These are phyloP conservation scores for Scaptomyza flava DNA, from an alignment of 2,888 invertebrate genomes.

Conservation along the genomic window DNA sequence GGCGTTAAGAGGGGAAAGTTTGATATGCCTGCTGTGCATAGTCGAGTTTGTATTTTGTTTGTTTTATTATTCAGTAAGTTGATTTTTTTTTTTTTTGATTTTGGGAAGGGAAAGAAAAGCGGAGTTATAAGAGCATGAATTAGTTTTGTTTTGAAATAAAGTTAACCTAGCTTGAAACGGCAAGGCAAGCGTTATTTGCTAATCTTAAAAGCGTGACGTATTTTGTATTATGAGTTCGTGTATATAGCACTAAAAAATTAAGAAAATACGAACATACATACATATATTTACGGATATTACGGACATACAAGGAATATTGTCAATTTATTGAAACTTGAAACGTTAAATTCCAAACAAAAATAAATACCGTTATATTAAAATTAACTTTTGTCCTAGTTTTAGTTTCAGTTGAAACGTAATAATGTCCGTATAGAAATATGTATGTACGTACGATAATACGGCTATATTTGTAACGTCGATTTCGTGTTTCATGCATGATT, in stretches of 20 bases:
- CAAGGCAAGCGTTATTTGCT: slow-evolving; percentile 47
- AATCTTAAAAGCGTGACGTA: slow-evolving; percentile 25
- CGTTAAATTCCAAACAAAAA: not conserved
- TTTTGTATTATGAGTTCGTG: slow-evolving; percentile 4
- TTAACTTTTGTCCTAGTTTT: not conserved
- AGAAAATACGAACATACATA: not conserved
- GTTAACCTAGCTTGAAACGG: slow-evolving; percentile 44
- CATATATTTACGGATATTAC: not conserved
- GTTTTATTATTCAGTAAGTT: slow-evolving; percentile 30
- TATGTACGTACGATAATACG: not conserved
- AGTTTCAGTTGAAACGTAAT: not conserved
- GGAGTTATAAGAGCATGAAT: slow-evolving; percentile 78
- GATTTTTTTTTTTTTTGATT: slow-evolving; percentile 28
- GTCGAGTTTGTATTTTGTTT: slow-evolving; percentile 17
- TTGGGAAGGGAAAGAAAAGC: slow-evolving; percentile 62
- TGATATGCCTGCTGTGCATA: slow-evolving; percentile 83
- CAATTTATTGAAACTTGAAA: no score
- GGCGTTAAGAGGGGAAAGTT: slow-evolving; percentile 83
- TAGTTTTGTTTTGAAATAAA: slow-evolving; percentile 70
- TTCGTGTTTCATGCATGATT: slow-evolving; percentile 12
- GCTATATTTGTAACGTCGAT: not conserved
- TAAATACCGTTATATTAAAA: no score
- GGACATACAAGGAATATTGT: not conserved
- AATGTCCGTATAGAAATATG: not conserved
- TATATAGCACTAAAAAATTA: not conserved